phyloP scores from a whole-genome alignment of 1,140 invertebrate genomes.

The Diorhabda carinulata region DNA sequence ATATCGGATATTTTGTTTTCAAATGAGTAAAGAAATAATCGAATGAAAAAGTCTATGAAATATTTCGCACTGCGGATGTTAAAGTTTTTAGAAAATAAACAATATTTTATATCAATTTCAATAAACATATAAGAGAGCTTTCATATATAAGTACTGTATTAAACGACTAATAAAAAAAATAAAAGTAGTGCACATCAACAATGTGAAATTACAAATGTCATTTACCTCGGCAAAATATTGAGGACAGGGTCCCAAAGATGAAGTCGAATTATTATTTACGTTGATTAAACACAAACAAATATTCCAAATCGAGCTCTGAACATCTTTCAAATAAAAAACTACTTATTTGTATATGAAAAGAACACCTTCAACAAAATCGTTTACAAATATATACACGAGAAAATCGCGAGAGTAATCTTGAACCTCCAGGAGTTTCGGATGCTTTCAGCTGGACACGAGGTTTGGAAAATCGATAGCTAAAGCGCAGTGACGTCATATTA shows the following conservation, averaged over 20 bases:
- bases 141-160: background rate
- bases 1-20: background rate
- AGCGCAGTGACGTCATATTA: constrained; percentile 45
- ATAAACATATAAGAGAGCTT: background rate
- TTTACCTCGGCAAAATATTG: constrained; percentile 25
- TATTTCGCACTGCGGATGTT: constrained; percentile 11
- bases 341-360: background rate
- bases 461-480: constrained; percentile 43
- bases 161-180: background rate
- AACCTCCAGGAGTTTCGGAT: constrained; percentile 31
- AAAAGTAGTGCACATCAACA: background rate
- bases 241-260: constrained; percentile 8
- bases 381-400: constrained; percentile 13
- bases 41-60: background rate
- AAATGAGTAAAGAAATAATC: background rate
- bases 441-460: constrained; percentile 35
- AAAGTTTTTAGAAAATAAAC: background rate
- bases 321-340: background rate
- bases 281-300: constrained; percentile 6
- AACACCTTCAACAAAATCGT: background rate
- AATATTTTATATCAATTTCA: background rate
- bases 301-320: background rate
- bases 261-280: constrained; percentile 4
- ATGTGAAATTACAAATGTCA: constrained; percentile 15
- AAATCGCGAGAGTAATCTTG: constrained; percentile 25